Conservation (phyloP, 2,888 invertebrate genomes). For the Hylaea fasciaria region DNA sequence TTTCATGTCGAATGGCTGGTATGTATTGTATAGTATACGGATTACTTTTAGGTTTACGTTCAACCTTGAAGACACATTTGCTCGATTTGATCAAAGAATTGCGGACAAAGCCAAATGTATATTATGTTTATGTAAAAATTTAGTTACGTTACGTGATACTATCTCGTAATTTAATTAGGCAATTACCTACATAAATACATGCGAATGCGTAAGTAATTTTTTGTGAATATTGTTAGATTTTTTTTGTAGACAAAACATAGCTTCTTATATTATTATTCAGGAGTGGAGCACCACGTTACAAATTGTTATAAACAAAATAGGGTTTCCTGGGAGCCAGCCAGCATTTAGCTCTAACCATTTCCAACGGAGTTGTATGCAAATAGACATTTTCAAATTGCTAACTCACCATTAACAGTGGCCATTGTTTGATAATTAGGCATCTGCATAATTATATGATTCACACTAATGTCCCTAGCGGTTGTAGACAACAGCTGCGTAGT, state of each 20-base stretch:
- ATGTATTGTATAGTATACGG: too few species aligned
- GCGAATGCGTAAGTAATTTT: too few species aligned
- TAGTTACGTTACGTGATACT: too few species aligned
- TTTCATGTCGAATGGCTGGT: not conserved
- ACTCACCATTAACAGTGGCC: slow-evolving; percentile 25
- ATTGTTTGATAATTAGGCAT: slow-evolving; percentile 52
- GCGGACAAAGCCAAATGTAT: too few species aligned
- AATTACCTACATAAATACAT: too few species aligned
- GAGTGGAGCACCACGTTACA: too few species aligned
- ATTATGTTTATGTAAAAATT: too few species aligned
- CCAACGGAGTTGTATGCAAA: slow-evolving; percentile 2
- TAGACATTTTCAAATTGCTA: slow-evolving; percentile 20
- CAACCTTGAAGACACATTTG: not conserved
- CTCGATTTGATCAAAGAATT: not conserved
- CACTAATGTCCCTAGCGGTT: slow-evolving; percentile 42
- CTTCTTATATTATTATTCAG: too few species aligned
- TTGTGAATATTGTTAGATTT: too few species aligned
- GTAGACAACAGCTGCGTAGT: slow-evolving; percentile 49
- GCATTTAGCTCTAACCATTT: not conserved
- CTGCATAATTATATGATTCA: slow-evolving; percentile 45
- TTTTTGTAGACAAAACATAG: too few species aligned
- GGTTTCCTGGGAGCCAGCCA: not conserved
- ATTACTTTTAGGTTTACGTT: not conserved
- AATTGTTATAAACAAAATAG: not conserved
- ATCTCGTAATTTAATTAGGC: too few species aligned